Percentiles rank a stretch among this genome's conserved stretches.
These are phyloP conservation scores for Pan troglodytes DNA, from an alignment of 2,113 vertebrate genomes.

Conservation along the genomic window NHGRI_mPanTro3-v2.1_pri NC_072416.2:30636501-30637000, in stretches of 20 bases:
- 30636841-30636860: neutral
- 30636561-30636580: neutral
- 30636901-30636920: no score
- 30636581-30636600: rapidly evolving
- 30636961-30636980: no score
- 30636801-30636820: neutral
- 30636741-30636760: neutral
- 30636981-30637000: no score
- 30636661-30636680: neutral
- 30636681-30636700: neutral
- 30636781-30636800: neutral
- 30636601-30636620: rapidly evolving
- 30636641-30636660: neutral
- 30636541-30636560: neutral
- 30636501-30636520: neutral
- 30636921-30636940: no score
- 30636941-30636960: no score
- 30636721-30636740: neutral
- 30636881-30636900: no score
- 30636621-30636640: neutral
- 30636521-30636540: neutral
- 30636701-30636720: neutral
- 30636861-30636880: neutral
- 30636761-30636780: neutral
- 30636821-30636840: neutral